phyloP scores from a whole-genome alignment of 2,113 vertebrate genomes.

The Megaceryle maxima region DNA sequence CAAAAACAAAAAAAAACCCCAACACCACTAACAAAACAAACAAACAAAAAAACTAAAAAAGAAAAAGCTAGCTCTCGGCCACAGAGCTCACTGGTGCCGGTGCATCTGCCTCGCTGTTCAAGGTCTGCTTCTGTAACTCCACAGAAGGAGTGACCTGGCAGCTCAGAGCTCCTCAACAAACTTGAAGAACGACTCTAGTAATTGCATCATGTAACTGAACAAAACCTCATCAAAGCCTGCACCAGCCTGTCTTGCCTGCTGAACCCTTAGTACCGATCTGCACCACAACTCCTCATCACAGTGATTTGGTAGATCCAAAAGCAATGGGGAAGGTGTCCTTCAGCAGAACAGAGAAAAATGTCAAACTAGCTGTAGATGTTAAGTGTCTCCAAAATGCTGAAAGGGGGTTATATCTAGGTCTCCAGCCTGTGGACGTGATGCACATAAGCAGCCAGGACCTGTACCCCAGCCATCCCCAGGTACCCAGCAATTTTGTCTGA shows the following conservation, averaged over 20 bases:
- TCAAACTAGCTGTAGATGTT: not conserved
- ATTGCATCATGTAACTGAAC: not conserved
- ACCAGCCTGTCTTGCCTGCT: not conserved
- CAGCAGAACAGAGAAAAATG: not conserved
- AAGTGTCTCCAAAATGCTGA: not conserved
- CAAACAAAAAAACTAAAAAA: no score
- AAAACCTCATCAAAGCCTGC: not conserved
- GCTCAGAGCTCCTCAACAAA: not conserved
- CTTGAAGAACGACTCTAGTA: not conserved
- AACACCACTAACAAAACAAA: no score
- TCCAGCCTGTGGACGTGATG: rapidly evolving
- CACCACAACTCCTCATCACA: not conserved
- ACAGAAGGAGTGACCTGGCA: not conserved
- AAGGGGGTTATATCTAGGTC: not conserved
- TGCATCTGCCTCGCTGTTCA: no score
- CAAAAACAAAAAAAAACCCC: no score
- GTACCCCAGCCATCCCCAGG: not conserved
- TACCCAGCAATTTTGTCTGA: not conserved
- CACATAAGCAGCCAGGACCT: not conserved
- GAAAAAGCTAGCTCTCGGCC: no score
- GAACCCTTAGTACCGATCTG: not conserved
- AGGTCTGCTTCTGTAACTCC: not conserved
- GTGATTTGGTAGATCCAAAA: not conserved
- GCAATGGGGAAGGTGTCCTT: not conserved
- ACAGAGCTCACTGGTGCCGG: no score